Conservation (phyloP, 2,797 vertebrate species). For the Lepilemur ruficaudatus region DNA sequence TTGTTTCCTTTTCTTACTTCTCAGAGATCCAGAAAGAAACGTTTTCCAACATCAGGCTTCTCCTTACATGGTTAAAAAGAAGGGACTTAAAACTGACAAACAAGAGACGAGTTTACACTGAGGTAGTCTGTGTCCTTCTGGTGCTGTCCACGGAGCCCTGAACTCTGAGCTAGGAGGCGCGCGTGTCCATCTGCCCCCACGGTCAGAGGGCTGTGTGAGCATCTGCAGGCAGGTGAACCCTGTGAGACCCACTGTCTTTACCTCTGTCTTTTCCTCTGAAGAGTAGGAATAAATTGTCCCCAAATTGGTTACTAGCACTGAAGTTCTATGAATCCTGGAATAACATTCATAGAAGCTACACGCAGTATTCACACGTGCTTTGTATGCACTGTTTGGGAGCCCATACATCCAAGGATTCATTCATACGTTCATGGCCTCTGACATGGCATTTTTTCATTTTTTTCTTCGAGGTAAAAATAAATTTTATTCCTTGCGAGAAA, state of each 20-base stretch:
- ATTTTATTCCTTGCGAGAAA: not conserved
- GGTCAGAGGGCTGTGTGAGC: fast-evolving
- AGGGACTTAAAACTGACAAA: not conserved
- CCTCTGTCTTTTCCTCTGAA: not conserved
- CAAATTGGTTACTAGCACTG: not conserved
- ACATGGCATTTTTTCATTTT: not conserved
- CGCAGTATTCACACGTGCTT: too few species aligned
- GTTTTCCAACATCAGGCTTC: not conserved
- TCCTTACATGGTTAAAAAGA: not conserved
- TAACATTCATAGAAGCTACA: not conserved
- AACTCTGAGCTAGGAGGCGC: not conserved
- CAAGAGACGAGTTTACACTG: not conserved
- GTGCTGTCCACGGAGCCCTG: not conserved
- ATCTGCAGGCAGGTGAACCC: not conserved
- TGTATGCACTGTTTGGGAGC: not conserved
- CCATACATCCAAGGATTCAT: not conserved
- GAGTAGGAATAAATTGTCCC: not conserved
- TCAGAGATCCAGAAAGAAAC: not conserved
- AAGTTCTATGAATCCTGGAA: not conserved
- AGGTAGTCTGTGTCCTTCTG: not conserved
- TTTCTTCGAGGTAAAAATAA: not conserved
- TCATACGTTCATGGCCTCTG: not conserved
- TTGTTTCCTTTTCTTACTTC: not conserved
- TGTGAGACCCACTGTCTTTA: not conserved
- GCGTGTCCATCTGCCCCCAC: not conserved